Evolutionary conservation across 2,113 vertebrate species (phyloP).

Genomic region (Scalopus aquaticus): DNA sequence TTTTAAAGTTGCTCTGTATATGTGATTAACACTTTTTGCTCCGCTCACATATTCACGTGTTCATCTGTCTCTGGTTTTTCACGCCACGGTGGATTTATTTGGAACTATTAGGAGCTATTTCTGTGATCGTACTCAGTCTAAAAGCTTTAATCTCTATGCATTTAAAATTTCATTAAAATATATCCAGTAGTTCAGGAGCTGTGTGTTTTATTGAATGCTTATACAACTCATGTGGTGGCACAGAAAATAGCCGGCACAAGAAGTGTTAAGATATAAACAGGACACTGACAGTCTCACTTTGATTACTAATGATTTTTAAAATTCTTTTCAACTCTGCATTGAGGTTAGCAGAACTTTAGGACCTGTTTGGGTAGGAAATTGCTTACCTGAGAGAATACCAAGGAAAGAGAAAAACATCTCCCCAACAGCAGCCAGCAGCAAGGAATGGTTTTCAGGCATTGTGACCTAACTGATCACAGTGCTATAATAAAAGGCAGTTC

Average conservation of each 20-base stretch:
- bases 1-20: constrained; percentile 58
- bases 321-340: constrained; percentile 76
- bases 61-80: too few species aligned
- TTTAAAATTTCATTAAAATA: too few species aligned
- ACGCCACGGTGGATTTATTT: too few species aligned
- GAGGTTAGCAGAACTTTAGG: constrained; percentile 76
- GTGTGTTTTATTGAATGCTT: too few species aligned
- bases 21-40: too few species aligned
- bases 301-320: constrained; percentile 73
- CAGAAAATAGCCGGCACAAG: too few species aligned
- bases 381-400: constrained; percentile 72
- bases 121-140: too few species aligned
- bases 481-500: constrained; percentile 78
- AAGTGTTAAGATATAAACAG: constrained; percentile 75
- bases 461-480: constrained; percentile 77
- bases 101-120: too few species aligned
- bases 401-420: constrained; percentile 68
- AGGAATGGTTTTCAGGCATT: constrained; percentile 77
- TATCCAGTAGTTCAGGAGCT: too few species aligned
- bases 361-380: constrained; percentile 76
- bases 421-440: constrained; percentile 73
- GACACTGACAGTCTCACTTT: constrained; percentile 77
- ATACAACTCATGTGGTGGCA: too few species aligned
- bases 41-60: too few species aligned
- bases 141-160: too few species aligned